Evolutionary conservation across 2,113 vertebrate species (phyloP), one percentile per base, ranked within the genome.

Genomic region (Cettia cetti): DNA sequence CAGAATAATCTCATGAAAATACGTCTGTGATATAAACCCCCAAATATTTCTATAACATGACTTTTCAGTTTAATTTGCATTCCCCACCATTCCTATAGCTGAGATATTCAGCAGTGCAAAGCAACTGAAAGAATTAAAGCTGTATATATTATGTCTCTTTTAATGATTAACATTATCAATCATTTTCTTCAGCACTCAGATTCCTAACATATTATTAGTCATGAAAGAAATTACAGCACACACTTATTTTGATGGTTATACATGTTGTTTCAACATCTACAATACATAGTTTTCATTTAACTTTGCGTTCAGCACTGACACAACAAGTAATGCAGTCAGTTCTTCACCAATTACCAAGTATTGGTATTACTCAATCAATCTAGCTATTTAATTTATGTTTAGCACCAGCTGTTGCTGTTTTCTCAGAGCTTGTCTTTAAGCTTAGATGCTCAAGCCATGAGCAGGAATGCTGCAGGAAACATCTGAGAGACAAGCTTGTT

Each of bases 331-430:
- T 64, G n/a, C 13, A 86, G 59, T 90, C 15, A 85, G 23, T 75
- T 45, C 30, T 63, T 95, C 35, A 60, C 40, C 86, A 92, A 84
- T 82, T 88, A 82, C 22, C 52, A 59, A 47, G 86, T 70, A 86
- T 79, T 68, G 45, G 8, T 61, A 50, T 79, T 86, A 86, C 15
- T 47, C 63, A 89, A 20, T 87, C 85, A 70, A 95, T 94, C 28
- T 91, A 87, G 37, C 20, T 7, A 66, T 89, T 93, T 93, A 83
- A 31, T 70, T 96, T 91, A 70, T 87, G 33, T 35, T 85, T 96
- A n/a, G 44, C 33, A 94, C 22, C 77, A 93, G 90, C 89, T 97
- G 93, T 61, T 98, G 37, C 18, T 90, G 65, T 93, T 95, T 94
- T 71, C 37, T 77, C 40, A 82, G n/a, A 95, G 92, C 50, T 61